Conservation (phyloP, 2,888 invertebrate species). For the Drosophila borborema region DNA sequence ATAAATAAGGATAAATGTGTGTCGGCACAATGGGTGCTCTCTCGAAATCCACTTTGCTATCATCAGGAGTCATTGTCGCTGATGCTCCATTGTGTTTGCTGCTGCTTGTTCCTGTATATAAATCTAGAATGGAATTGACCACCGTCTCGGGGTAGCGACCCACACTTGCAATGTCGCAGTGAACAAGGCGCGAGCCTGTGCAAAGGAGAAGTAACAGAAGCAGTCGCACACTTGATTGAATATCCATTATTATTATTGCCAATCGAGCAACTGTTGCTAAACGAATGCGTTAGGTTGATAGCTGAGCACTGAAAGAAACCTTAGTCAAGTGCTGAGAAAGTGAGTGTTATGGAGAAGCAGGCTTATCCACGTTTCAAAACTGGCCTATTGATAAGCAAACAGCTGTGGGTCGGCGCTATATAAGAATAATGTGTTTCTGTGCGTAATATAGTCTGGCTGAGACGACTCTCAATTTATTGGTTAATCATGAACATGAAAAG, state of each 20-base stretch:
- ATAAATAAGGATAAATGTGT: constrained; percentile 41
- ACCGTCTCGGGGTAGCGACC: constrained; percentile 29
- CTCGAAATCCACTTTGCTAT: not conserved
- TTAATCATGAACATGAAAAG: not conserved
- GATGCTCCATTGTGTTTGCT: not conserved
- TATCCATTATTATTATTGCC: constrained; percentile 11
- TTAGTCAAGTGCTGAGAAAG: not conserved
- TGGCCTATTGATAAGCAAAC: constrained; percentile 38
- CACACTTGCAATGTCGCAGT: constrained; percentile 2
- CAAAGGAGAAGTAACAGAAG: constrained; percentile 6
- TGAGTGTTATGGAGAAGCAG: not conserved
- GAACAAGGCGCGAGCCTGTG: not conserved
- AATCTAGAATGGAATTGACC: constrained; percentile 29
- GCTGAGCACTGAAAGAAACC: not conserved
- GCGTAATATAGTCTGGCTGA: not conserved
- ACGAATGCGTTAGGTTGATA: constrained; percentile 4
- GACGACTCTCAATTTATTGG: constrained; percentile 3
- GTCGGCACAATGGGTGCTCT: constrained; percentile 8
- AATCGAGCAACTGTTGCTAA: constrained; percentile 3
- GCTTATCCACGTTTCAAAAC: not conserved
- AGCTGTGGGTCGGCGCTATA: constrained; percentile 26
- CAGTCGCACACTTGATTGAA: not conserved
- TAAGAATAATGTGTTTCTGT: constrained; percentile 25
- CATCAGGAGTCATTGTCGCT: too few species aligned
- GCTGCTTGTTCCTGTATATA: constrained; percentile 22